Evolutionary conservation across 2,113 vertebrate species (phyloP).

Genomic region (Ariopsis seemanni): DNA sequence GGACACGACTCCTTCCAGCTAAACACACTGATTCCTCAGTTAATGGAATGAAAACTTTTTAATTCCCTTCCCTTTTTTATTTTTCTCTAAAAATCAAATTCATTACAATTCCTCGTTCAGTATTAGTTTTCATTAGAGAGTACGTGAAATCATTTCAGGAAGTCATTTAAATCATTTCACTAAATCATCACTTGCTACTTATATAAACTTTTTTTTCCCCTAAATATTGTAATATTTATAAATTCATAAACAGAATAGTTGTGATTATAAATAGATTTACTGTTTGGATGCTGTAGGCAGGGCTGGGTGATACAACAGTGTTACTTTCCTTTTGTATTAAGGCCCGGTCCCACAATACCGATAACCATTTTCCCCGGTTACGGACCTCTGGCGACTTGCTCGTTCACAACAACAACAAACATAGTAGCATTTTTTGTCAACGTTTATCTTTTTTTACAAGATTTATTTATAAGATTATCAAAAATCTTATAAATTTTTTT

Average conservation of each 20-base stretch:
- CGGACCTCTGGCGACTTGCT: no score
- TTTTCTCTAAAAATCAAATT: neutral
- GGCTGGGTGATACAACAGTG: neutral
- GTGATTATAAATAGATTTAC: neutral
- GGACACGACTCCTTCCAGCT: slow-evolving; percentile 5
- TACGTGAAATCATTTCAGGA: neutral
- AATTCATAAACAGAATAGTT: neutral
- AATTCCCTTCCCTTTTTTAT: neutral
- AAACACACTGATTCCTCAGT: slow-evolving; percentile 12
- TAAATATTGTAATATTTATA: neutral
- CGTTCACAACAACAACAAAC: no score
- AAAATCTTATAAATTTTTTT: no score
- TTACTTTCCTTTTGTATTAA: no score
- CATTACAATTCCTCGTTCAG: neutral
- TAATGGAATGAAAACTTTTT: slow-evolving; percentile 2
- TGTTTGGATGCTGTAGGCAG: neutral
- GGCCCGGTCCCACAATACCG: no score
- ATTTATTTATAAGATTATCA: no score
- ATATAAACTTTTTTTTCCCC: neutral
- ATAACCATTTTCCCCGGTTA: no score
- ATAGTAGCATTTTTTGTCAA: no score
- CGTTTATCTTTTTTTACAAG: no score
- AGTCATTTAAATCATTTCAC: neutral
- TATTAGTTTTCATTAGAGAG: neutral
- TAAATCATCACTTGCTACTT: no score